These are phyloP conservation scores for Myripristis murdjan DNA, from an alignment of 2,797 vertebrate species.

Conservation along the genomic window DNA sequence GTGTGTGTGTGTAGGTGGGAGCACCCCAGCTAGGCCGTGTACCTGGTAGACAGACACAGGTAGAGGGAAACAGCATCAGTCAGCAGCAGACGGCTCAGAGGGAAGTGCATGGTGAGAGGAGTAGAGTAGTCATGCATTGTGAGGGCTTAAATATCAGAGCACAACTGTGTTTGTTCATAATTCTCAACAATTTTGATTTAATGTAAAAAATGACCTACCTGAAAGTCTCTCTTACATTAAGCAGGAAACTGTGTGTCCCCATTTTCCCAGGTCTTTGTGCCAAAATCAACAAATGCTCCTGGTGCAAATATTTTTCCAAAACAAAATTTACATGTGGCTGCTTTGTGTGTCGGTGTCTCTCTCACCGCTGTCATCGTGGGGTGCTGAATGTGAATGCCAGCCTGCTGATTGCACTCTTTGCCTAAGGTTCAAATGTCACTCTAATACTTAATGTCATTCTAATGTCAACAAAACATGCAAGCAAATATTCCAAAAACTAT, in stretches of 20 bases:
- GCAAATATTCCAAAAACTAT: not conserved
- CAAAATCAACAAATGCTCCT: constrained; percentile 27
- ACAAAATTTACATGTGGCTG: not conserved
- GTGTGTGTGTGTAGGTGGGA: constrained; percentile 13
- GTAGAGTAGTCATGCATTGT: not conserved
- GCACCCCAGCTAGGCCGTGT: constrained; percentile 11
- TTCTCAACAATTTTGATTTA: constrained; percentile 8
- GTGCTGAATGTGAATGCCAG: constrained; percentile 37
- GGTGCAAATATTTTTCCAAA: not conserved
- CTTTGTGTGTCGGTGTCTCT: not conserved
- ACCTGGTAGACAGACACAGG: constrained; percentile 50
- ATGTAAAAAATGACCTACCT: not conserved
- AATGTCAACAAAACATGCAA: not conserved
- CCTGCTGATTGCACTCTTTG: constrained; percentile 11
- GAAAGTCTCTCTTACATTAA: constrained; percentile 23
- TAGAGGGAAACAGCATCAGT: constrained; percentile 35
- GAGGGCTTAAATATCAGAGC: not conserved
- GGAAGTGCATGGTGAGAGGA: not conserved
- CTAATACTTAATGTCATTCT: not conserved
- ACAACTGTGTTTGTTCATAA: not conserved
- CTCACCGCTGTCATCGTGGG: not conserved
- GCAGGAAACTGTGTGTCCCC: not conserved
- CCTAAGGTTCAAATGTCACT: not conserved
- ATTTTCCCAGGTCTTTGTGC: not conserved
- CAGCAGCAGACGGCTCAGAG: not conserved